Evolutionary conservation across 2,888 invertebrate species (phyloP).

Genomic region (Liodrosophila aerea): DNA sequence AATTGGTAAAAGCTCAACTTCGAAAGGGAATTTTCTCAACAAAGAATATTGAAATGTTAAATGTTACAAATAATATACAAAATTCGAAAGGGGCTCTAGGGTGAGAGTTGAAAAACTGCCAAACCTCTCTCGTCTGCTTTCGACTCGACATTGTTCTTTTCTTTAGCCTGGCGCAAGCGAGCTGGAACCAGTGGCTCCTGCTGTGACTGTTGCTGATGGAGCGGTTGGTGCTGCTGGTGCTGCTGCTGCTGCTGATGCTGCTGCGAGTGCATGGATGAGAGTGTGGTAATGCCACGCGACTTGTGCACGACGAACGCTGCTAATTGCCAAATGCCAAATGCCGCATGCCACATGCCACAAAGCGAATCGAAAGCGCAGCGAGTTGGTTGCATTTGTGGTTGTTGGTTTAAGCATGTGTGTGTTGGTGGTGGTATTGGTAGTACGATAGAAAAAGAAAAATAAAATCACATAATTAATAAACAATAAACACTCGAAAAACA

Average conservation of each 20-base stretch:
- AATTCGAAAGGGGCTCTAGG: no score
- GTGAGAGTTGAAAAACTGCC: slow-evolving; percentile 55
- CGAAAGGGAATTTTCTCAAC: no score
- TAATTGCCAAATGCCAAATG: slow-evolving; percentile 17
- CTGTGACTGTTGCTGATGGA: slow-evolving; percentile 58
- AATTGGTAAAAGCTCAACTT: no score
- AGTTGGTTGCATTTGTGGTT: slow-evolving; percentile 15
- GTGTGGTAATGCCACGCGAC: slow-evolving; percentile 89
- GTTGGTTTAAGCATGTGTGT: slow-evolving; percentile 35
- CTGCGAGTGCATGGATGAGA: slow-evolving; percentile 85
- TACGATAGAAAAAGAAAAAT: slow-evolving; percentile 34
- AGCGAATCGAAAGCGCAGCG: slow-evolving; percentile 2
- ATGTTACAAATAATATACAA: no score
- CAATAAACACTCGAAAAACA: slow-evolving; percentile 22
- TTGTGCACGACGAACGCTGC: slow-evolving; percentile 90
- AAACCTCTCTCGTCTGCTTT: slow-evolving; percentile 88
- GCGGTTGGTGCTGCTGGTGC: slow-evolving; percentile 53
- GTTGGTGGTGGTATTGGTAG: slow-evolving; percentile 1
- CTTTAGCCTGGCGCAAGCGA: slow-evolving; percentile 85
- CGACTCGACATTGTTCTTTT: slow-evolving; percentile 85
- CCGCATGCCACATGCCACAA: slow-evolving; percentile 4
- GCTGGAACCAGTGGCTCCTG: slow-evolving; percentile 85
- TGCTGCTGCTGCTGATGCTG: slow-evolving; percentile 63
- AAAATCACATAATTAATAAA: slow-evolving; percentile 31
- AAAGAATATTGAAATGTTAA: no score